Base-by-base conservation (phyloP, 2,888 invertebrate genomes). In the Hydropsyche betteni region DNA sequence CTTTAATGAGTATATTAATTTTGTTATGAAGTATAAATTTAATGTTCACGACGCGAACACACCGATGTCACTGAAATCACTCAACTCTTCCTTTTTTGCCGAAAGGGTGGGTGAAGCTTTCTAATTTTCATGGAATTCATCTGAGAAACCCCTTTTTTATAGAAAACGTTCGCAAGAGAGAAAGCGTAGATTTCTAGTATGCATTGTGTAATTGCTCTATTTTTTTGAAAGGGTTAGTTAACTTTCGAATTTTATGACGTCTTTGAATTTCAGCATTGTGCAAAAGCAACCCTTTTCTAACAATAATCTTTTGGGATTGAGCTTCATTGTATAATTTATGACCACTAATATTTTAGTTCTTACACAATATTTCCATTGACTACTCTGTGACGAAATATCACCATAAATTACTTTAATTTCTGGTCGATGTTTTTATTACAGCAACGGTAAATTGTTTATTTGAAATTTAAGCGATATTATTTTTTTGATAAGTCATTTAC, bases 231-330 rank as follows among this genome's bases (percentile, higher is more conserved):
- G 52, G 72, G 72, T 55, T 71, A 36, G 55, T 34, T 44, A 38
- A 72, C 72, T 72, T 72, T 72, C 72, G 38, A 33, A 72, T 72
- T 72, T 72, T 72, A 72, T 16, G 72, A 72, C 16, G 36, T 34
- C 10, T 36, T 33, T 5, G 64, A 36, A 64, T 16, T 58, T 58
- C 8, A 8, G 14, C 16, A 24, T 58, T 58, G 58, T 58, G 16
- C 58, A 58, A 58, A 16, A 24, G 44, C 16, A 58, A 58, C 14
- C 58, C 58, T 58, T 55, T 16, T 58, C 16, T 5, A 58, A 14
- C 3, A 58, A 16, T 14, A 8, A 10, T 44, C 6, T 44, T 44
- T 24, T 24, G 2, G 24, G 24, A 24, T 24, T 44, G 44, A 44
- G 44, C 10, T 8, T 8, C 3, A 44, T 44, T 44, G 44, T 6